Percentiles rank a stretch among this genome's conserved stretches.
phyloP scores from a whole-genome alignment of 2,797 vertebrate species.

The Carapus acus region DNA sequence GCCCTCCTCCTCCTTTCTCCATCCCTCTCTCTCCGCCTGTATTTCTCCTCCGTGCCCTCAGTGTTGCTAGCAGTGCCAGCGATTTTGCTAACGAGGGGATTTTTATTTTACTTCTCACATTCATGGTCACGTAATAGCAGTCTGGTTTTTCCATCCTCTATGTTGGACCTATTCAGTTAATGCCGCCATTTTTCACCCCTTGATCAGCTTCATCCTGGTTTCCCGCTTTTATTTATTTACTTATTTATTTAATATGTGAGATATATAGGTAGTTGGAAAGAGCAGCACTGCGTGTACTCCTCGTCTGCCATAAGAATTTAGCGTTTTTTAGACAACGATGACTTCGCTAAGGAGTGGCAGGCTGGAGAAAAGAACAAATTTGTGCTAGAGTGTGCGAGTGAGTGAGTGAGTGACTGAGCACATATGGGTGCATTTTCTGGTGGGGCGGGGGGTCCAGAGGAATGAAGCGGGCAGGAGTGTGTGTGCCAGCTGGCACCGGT shows the following conservation, averaged over 20 bases:
- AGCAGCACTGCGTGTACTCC: too few relatives aligned
- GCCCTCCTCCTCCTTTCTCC: too few relatives aligned
- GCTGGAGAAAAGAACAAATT: too few relatives aligned
- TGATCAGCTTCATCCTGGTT: too few relatives aligned
- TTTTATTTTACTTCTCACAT: constrained; percentile 25
- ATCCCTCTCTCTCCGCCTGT: too few relatives aligned
- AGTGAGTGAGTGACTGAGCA: constrained; percentile 19
- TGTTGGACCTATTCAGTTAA: constrained; percentile 23
- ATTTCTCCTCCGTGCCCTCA: too few relatives aligned
- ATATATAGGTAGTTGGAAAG: too few relatives aligned
- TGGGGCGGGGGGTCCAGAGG: neutral
- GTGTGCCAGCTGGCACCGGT: constrained; percentile 61
- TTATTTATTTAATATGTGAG: too few relatives aligned
- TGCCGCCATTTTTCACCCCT: constrained; percentile 20
- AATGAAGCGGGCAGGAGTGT: constrained; percentile 18
- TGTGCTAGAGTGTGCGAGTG: constrained; percentile 26
- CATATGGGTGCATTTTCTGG: constrained; percentile 9
- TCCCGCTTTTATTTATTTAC: too few relatives aligned
- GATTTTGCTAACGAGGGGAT: constrained; percentile 51
- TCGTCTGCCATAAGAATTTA: constrained; percentile 1
- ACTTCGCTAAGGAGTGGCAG: too few relatives aligned
- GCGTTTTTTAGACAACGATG: constrained; percentile 3
- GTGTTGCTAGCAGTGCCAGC: too few relatives aligned
- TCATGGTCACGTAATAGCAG: constrained; percentile 40
- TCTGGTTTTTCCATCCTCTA: constrained; percentile 33